Evolutionary conservation across 2,888 invertebrate genomes (phyloP).

Genomic region (Drosophila prostipennis): DNA sequence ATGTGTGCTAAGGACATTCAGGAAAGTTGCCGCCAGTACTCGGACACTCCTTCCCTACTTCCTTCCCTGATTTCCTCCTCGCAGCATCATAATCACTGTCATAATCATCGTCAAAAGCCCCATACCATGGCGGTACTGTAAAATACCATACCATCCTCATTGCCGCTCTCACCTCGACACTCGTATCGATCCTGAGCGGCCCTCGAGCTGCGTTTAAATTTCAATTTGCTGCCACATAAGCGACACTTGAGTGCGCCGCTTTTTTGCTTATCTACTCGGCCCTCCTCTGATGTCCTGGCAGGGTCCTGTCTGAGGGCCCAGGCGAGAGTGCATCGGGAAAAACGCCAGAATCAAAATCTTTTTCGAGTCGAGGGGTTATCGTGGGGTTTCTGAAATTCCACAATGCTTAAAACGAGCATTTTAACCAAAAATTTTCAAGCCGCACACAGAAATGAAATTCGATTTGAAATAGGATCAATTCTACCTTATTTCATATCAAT

Average conservation of each 20-base stretch:
- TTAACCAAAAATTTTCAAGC: too few species aligned
- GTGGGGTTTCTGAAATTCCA: background rate
- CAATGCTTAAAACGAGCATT: too few species aligned
- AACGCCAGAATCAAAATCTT: background rate
- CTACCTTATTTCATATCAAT: too few species aligned
- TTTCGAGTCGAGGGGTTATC: background rate
- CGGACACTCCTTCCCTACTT: conserved; percentile 8
- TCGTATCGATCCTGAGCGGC: conserved; percentile 69
- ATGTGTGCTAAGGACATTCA: conserved; percentile 67
- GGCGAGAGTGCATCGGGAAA: conserved; percentile 7
- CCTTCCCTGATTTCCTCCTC: conserved; percentile 3
- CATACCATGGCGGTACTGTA: background rate
- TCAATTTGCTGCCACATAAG: conserved; percentile 78
- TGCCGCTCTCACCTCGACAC: conserved; percentile 21
- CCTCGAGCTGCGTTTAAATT: conserved; percentile 76
- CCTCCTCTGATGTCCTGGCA: conserved; percentile 22
- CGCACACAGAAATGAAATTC: too few species aligned
- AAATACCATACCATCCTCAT: background rate
- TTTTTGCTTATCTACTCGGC: conserved; percentile 54
- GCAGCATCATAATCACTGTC: background rate
- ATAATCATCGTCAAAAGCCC: background rate
- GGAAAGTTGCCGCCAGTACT: conserved; percentile 33
- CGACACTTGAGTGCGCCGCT: conserved; percentile 72
- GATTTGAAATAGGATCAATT: too few species aligned
- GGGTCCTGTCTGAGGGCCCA: conserved; percentile 13